A percentile compares a stretch with the other conserved stretches of the same genome.
Evolutionary conservation across 2,888 invertebrate genomes (phyloP).

Genomic region (Heliconius sara): DNA sequence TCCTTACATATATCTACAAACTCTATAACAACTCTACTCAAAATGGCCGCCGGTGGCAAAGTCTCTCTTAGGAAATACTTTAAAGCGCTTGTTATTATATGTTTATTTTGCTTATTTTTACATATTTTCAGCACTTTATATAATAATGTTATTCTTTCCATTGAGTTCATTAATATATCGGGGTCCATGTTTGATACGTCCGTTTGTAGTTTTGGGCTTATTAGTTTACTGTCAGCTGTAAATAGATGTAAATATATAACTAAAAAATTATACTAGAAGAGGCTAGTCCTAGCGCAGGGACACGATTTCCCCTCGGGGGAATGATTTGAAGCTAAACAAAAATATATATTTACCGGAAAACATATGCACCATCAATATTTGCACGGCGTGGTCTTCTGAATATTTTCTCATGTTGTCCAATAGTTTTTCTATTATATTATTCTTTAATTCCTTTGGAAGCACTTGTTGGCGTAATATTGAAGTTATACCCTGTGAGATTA

Average conservation of each 20-base stretch:
- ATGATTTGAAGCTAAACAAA: not conserved
- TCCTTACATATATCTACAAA: constrained; percentile 75
- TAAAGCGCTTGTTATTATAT: constrained; percentile 60
- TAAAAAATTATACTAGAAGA: too few relatives aligned
- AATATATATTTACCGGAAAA: constrained; percentile 64
- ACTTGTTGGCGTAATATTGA: constrained; percentile 68
- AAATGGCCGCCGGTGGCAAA: constrained; percentile 75
- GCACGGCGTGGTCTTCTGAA: constrained; percentile 68
- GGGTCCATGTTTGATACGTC: constrained; percentile 81
- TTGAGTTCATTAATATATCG: constrained; percentile 76
- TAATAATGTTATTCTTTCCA: constrained; percentile 75
- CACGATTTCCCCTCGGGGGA: not conserved
- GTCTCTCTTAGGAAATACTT: constrained; percentile 76
- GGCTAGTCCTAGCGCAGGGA: too few relatives aligned
- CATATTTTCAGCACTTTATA: constrained; percentile 68
- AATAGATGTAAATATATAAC: constrained; percentile 27
- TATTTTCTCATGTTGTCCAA: constrained; percentile 69
- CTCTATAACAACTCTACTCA: constrained; percentile 79
- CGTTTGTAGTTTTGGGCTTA: constrained; percentile 69
- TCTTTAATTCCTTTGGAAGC: constrained; percentile 74
- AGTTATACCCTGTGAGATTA: constrained; percentile 66
- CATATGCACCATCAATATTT: constrained; percentile 75
- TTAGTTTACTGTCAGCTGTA: constrained; percentile 74
- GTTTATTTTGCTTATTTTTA: constrained; percentile 57
- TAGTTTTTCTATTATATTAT: constrained; percentile 68